A percentile compares a stretch with the other conserved stretches of the same genome.
Conservation (phyloP, 92 coral and sea anemone genomes). For the Porites rus region DNA sequence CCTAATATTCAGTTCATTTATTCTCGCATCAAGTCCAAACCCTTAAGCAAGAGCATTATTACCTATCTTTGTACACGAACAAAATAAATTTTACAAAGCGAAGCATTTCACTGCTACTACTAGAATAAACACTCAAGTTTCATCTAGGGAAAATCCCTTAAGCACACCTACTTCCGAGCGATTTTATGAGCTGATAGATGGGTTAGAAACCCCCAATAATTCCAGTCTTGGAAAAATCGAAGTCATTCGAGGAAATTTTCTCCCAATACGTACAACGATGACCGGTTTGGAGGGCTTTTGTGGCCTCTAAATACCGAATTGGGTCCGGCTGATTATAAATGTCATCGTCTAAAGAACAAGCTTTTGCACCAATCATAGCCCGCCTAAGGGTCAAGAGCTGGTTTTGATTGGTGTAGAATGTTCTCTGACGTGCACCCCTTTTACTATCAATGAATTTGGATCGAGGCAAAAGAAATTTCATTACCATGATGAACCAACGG, state of each 20-base stretch:
- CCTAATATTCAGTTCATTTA: constrained; percentile 4
- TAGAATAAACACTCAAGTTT: constrained; percentile 26
- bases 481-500: constrained; percentile 67
- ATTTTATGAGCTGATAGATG: background rate
- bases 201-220: background rate
- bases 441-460: constrained; percentile 85
- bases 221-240: constrained; percentile 20
- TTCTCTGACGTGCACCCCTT: constrained; percentile 77
- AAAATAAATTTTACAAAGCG: constrained; percentile 40
- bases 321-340: constrained; percentile 87
- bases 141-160: constrained; percentile 25
- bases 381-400: constrained; percentile 63
- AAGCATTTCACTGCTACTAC: constrained; percentile 41
- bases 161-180: constrained; percentile 18
- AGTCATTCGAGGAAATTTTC: constrained; percentile 49
- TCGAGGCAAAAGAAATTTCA: constrained; percentile 63
- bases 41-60: constrained; percentile 30
- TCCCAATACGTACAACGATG: constrained; percentile 19
- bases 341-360: constrained; percentile 89
- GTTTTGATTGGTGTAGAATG: constrained; percentile 74
- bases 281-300: constrained; percentile 67
- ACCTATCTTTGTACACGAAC: constrained; percentile 27
- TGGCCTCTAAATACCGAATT: constrained; percentile 91
- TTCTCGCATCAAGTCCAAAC: constrained; percentile 27
- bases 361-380: constrained; percentile 76